Percentiles rank a stretch among this genome's conserved stretches.
These are phyloP conservation scores for Scaptodrosophila latifasciaeformis DNA, from an alignment of 2,888 invertebrate species.

Conservation along the genomic window DNA sequence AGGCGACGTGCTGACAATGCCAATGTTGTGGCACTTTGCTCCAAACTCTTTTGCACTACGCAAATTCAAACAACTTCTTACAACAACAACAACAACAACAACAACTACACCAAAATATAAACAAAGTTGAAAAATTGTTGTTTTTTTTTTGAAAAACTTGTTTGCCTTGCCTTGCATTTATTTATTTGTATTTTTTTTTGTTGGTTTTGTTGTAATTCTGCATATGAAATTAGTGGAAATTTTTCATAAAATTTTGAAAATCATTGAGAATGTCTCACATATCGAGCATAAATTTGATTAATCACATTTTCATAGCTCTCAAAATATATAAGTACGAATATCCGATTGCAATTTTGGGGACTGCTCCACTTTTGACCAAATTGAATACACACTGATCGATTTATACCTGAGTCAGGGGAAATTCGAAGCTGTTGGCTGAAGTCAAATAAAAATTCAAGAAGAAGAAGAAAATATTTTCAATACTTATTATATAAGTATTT, in stretches of 20 bases:
- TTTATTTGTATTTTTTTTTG: constrained; percentile 20
- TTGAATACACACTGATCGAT: not conserved
- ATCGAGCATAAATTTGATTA: too few species aligned
- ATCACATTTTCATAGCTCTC: too few species aligned
- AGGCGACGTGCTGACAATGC: constrained; percentile 23
- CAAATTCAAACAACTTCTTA: constrained; percentile 19
- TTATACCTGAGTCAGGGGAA: not conserved
- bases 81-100: not conserved
- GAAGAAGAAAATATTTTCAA: too few species aligned
- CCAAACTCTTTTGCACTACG: constrained; percentile 24
- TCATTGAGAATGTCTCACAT: too few species aligned
- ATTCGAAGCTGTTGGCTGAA: too few species aligned
- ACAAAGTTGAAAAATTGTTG: not conserved
- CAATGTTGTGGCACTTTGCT: too few species aligned
- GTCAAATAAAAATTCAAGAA: too few species aligned
- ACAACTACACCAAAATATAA: not conserved
- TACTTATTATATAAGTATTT: too few species aligned
- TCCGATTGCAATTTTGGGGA: too few species aligned
- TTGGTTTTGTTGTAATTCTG: constrained; percentile 13
- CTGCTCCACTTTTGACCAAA: too few species aligned
- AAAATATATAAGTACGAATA: too few species aligned
- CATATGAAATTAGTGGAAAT: not conserved
- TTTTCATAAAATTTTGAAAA: not conserved
- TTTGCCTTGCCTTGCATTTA: constrained; percentile 49
- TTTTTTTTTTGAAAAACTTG: constrained; percentile 33